Base-by-base conservation (phyloP, 2,888 invertebrate genomes). In the Sicus ferrugineus region DNA sequence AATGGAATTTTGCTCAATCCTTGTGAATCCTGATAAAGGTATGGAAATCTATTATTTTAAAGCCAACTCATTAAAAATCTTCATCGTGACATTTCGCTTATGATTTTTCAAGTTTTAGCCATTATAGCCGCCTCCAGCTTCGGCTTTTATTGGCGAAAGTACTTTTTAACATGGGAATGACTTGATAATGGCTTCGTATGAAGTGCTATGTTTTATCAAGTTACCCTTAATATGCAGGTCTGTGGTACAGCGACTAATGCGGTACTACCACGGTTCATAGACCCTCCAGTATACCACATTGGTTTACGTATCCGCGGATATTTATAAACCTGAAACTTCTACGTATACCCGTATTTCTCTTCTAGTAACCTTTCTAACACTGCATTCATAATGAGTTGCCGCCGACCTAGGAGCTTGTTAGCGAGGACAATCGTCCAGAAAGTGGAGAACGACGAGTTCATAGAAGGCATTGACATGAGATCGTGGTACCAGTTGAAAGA, bases 381-480 rank as follows among this genome's bases (percentile, higher is more conserved):
- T 21, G 23, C 61, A 61, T 42, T 63, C 46, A 19, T 56, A 30
- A 84, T 81, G 84, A 80, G 77, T 64, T 75, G 73, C 65, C 82
- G 81, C 76, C 79, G 81, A 70, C 85, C 85, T 21, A 80, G 80
- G 69, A 84, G 85, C 23, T 82, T 83, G 2, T 73, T 86, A 69
- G 85, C 85, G 48, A 80, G 84, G 67, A 82, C 84, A 48, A 81
- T 86, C 65, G 83, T 84, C 70, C 82, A 83, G 66, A 86, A 86
- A 75, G 83, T 84, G 38, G 84, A 86, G 70, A 85, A 85, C 74
- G 86, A 86, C 72, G 79, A 82, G 70, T 82, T 80, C 74, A 75
- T 86, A 65, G 85, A 86, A 65, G 82, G 81, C 71, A 82, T 83
- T 72, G 86, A 86, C 75, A 85, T 82, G 31, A 78, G 78, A 74